Evolutionary conservation across 2,113 vertebrate species (phyloP).

Genomic region (Daubentonia madagascariensis): DNA sequence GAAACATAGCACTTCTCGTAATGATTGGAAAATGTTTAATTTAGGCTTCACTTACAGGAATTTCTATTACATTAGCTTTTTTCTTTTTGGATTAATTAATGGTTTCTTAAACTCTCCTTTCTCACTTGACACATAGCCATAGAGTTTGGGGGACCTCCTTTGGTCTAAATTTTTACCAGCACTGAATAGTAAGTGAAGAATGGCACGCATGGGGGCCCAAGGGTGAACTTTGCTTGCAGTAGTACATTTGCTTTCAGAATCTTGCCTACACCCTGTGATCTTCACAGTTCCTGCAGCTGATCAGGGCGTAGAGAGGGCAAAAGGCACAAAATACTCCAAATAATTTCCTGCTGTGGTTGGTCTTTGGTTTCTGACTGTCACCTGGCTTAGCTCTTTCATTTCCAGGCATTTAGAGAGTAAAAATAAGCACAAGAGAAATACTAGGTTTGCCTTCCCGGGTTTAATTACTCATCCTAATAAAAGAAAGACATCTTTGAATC

Average conservation of each 20-base stretch:
- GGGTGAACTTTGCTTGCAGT: conserved; percentile 11
- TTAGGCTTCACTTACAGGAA: not conserved
- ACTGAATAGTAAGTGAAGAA: conserved; percentile 14
- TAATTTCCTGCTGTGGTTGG: conserved; percentile 72
- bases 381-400: conserved; percentile 70
- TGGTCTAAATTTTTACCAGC: conserved; percentile 15
- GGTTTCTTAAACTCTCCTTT: conserved; percentile 6
- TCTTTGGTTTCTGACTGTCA: conserved; percentile 73
- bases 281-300: conserved; percentile 52
- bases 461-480: conserved; percentile 10
- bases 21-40: not conserved
- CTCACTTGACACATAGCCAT: not conserved
- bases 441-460: conserved; percentile 50
- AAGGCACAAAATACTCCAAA: conserved; percentile 56
- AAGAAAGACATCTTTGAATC: conserved; percentile 26
- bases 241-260: conserved; percentile 25
- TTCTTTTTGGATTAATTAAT: not conserved
- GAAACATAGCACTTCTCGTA: conserved; percentile 27
- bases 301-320: conserved; percentile 27
- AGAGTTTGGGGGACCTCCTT: conserved; percentile 15
- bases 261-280: conserved; percentile 34
- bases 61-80: not conserved
- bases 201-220: not conserved
- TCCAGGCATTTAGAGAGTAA: conserved; percentile 55
- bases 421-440: conserved; percentile 65